phyloP scores from a whole-genome alignment of 2,797 vertebrate species.

The Echiichthys vipera region DNA sequence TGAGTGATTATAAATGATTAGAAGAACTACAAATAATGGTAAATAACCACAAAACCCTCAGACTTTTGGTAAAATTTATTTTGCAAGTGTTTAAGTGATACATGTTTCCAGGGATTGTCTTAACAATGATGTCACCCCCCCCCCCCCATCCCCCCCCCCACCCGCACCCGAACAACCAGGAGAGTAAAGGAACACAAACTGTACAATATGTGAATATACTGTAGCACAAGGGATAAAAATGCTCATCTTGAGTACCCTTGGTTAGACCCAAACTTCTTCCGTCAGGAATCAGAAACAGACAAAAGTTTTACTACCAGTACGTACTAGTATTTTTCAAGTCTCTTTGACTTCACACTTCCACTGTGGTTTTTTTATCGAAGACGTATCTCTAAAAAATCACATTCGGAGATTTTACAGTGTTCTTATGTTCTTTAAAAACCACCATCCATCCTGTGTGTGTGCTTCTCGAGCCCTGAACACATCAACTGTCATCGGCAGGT shows the following conservation, averaged over 20 bases:
- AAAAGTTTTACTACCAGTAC: slow-evolving; percentile 40
- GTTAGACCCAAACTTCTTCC: slow-evolving; percentile 41
- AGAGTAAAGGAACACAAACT: slow-evolving; percentile 68
- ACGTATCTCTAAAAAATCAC: slow-evolving; percentile 34
- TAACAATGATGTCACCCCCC: slow-evolving; percentile 58
- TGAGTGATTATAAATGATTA: too few species aligned
- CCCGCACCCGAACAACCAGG: slow-evolving; percentile 31
- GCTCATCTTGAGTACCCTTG: slow-evolving; percentile 50
- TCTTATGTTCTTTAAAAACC: slow-evolving; percentile 57
- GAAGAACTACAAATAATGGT: too few species aligned
- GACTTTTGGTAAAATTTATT: slow-evolving; percentile 76
- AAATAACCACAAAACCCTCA: slow-evolving; percentile 1
- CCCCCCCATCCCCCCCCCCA: slow-evolving; percentile 29
- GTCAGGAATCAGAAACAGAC: slow-evolving; percentile 52
- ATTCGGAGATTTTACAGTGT: slow-evolving; percentile 54
- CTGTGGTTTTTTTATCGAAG: slow-evolving; percentile 38
- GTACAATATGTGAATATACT: slow-evolving; percentile 75
- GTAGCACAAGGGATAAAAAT: slow-evolving; percentile 70
- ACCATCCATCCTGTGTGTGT: slow-evolving; percentile 46
- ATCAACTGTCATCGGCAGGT: slow-evolving; percentile 39
- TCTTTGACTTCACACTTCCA: slow-evolving; percentile 9
- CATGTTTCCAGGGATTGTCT: slow-evolving; percentile 75
- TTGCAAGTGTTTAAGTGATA: slow-evolving; percentile 67
- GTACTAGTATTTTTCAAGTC: slow-evolving; percentile 21
- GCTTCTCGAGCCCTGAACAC: slow-evolving; percentile 51